Conservation (phyloP, 1,140 invertebrate species). For the Hylaeus anthracinus region DNA sequence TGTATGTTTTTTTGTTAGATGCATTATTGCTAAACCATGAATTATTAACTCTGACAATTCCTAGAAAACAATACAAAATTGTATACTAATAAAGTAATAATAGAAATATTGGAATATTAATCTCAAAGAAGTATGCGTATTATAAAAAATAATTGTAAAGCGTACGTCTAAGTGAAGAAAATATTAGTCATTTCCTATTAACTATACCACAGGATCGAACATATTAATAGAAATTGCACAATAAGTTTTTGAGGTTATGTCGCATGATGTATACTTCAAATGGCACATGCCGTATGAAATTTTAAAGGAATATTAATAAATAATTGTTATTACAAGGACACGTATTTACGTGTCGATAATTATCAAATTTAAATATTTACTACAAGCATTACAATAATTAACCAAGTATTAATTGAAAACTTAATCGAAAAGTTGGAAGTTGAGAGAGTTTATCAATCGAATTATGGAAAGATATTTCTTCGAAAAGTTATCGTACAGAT, state of each 20-base stretch:
- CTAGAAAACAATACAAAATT: conserved; percentile 49
- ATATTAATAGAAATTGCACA: not conserved
- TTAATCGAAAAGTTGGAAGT: not conserved
- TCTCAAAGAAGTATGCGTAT: not conserved
- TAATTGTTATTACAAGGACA: not conserved
- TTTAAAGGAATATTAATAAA: conserved; percentile 19
- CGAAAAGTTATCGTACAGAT: not conserved
- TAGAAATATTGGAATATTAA: not conserved
- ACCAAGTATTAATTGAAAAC: not conserved
- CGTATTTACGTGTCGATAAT: not conserved
- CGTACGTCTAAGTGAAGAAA: not conserved
- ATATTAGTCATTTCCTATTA: not conserved
- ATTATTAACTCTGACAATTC: conserved; percentile 60
- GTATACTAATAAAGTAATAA: not conserved
- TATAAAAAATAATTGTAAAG: not conserved
- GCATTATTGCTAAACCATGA: conserved; percentile 63
- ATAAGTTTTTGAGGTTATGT: conserved; percentile 37
- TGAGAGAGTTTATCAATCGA: conserved; percentile 5
- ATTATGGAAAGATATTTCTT: not conserved
- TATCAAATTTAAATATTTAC: not conserved
- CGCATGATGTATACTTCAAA: conserved; percentile 17
- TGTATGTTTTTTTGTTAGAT: conserved; percentile 62
- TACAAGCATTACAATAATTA: not conserved
- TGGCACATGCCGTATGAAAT: not conserved
- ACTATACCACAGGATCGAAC: not conserved